phyloP scores from a whole-genome alignment of 2,888 invertebrate genomes.

The Capitulum mitella region DNA sequence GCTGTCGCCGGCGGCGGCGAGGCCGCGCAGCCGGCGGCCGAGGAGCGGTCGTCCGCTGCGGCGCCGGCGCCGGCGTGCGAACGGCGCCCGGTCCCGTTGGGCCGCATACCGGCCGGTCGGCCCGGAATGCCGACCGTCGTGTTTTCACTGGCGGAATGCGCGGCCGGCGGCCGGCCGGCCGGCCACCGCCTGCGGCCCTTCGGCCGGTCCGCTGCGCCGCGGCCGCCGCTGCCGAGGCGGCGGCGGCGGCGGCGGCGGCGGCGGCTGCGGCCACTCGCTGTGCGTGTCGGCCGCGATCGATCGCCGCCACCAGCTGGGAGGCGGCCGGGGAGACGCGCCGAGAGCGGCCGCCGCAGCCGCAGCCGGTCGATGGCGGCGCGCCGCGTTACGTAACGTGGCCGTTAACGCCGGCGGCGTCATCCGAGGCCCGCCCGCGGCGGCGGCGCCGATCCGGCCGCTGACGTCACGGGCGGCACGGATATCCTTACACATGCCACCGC shows the following conservation, averaged over 20 bases:
- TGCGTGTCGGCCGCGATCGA: background rate
- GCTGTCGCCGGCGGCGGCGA: too few species aligned
- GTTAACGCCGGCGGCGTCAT: background rate
- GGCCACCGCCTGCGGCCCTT: background rate
- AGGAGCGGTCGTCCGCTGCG: background rate
- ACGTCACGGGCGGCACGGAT: background rate
- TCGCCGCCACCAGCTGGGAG: background rate
- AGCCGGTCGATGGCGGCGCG: background rate
- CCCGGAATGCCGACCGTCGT: conserved; percentile 1
- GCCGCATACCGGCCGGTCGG: background rate
- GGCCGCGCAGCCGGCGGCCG: too few species aligned
- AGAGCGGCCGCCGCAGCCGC: background rate
- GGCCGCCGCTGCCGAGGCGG: background rate
- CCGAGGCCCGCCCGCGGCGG: background rate
- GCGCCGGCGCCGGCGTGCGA: background rate
- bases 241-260: background rate
- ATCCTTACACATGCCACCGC: background rate
- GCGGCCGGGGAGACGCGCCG: background rate
- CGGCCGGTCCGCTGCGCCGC: background rate
- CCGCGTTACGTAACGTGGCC: background rate
- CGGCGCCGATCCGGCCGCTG: background rate
- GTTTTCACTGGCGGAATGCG: conserved; percentile 19
- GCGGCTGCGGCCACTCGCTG: background rate
- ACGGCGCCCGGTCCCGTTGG: background rate
- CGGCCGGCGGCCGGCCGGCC: background rate